Evolutionary conservation across 2,113 vertebrate genomes (phyloP).

Genomic region (Ageneiosus marmoratus): DNA sequence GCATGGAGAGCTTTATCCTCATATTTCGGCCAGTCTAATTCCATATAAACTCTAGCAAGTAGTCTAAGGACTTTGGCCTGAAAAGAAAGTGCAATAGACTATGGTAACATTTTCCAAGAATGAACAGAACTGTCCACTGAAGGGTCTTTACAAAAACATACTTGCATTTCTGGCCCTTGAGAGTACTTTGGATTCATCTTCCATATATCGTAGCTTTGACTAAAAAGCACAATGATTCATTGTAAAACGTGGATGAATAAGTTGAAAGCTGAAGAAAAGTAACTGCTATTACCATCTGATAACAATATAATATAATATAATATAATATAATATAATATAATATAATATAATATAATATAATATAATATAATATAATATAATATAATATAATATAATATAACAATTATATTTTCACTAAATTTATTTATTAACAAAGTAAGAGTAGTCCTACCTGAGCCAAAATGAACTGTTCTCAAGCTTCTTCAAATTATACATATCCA

Average conservation of each 20-base stretch:
- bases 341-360: background rate
- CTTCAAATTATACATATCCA: constrained; percentile 76
- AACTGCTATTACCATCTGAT: background rate
- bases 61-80: constrained; percentile 87
- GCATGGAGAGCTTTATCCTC: constrained; percentile 80
- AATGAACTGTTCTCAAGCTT: constrained; percentile 83
- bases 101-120: background rate
- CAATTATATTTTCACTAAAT: background rate
- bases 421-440: background rate
- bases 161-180: constrained; percentile 77
- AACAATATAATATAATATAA: background rate
- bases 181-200: constrained; percentile 75
- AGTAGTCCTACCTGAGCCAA: constrained; percentile 86
- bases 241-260: background rate
- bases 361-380: background rate
- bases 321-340: background rate
- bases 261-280: background rate
- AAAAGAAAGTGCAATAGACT: constrained; percentile 44
- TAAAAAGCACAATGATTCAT: constrained; percentile 56
- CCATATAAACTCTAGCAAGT: constrained; percentile 82
- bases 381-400: background rate
- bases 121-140: background rate
- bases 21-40: constrained; percentile 79
- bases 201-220: constrained; percentile 89
- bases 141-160: constrained; percentile 59